phyloP scores from a whole-genome alignment of 2,797 vertebrate species.

The Poeciliopsis presidionis region DNA sequence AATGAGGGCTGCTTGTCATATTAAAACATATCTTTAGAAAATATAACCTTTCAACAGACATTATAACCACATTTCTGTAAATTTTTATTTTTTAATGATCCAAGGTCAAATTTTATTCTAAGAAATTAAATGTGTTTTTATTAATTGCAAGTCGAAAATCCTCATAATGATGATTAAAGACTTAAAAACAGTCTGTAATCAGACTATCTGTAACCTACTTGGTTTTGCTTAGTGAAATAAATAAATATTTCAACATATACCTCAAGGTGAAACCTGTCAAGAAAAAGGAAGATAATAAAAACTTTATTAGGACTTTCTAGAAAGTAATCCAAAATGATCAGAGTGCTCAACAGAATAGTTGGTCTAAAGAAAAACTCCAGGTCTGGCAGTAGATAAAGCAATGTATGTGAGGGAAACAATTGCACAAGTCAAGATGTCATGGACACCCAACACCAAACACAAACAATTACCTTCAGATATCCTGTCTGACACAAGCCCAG shows the following conservation, averaged over 20 bases:
- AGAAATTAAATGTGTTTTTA: neutral
- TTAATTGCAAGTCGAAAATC: too few species aligned
- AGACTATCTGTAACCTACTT: neutral
- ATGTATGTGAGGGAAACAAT: neutral
- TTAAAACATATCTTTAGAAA: neutral
- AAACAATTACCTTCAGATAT: conserved; percentile 38
- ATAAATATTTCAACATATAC: neutral
- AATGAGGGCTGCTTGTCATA: neutral
- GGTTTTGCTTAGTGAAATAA: neutral
- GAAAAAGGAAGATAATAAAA: neutral
- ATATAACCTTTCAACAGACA: neutral
- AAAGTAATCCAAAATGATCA: neutral
- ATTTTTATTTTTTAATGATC: neutral
- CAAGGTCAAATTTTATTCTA: neutral
- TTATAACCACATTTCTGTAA: neutral
- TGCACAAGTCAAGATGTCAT: conserved; percentile 10
- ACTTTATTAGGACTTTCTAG: neutral
- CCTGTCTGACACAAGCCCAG: conserved; percentile 38
- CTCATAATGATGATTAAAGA: neutral
- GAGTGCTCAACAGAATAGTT: neutral
- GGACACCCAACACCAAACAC: conserved; percentile 14
- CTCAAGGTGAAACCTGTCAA: neutral
- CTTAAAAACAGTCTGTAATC: neutral
- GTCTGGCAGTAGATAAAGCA: neutral
- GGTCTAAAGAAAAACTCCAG: neutral